Conservation (phyloP, 1,140 invertebrate genomes). For the Acromyrmex echinatior region DNA sequence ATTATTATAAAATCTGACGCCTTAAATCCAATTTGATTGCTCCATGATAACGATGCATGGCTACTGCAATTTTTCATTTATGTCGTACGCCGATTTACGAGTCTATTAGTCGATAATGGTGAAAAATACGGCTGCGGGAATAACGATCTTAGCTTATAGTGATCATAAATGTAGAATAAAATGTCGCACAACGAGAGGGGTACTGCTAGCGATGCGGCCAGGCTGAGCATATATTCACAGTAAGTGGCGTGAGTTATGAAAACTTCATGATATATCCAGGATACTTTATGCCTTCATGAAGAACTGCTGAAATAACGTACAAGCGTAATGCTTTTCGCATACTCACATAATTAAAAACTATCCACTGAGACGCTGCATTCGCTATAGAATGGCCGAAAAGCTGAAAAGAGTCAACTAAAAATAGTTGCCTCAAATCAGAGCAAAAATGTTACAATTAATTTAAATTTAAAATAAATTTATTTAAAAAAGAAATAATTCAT, state of each 20-base stretch:
- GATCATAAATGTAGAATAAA: conserved; percentile 79
- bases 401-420: neutral
- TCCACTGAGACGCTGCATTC: conserved; percentile 20
- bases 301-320: conserved; percentile 53
- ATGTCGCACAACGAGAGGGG: conserved; percentile 69
- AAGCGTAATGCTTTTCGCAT: conserved; percentile 41
- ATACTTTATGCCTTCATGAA: conserved; percentile 71
- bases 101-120: conserved; percentile 79
- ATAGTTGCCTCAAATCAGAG: neutral
- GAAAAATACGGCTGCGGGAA: conserved; percentile 73
- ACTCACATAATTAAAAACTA: conserved; percentile 65
- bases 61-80: conserved; percentile 76
- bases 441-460: neutral
- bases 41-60: conserved; percentile 53
- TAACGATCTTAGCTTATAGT: conserved; percentile 79
- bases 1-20: conserved; percentile 28
- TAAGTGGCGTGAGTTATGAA: conserved; percentile 77
- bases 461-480: neutral
- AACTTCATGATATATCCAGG: conserved; percentile 72
- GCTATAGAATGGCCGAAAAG: neutral
- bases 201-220: conserved; percentile 63
- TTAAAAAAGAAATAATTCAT: conserved; percentile 7
- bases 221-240: conserved; percentile 70
- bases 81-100: conserved; percentile 73
- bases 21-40: conserved; percentile 54